phyloP scores from a whole-genome alignment of 2,797 vertebrate species.

The Iguana delicatissima region DNA sequence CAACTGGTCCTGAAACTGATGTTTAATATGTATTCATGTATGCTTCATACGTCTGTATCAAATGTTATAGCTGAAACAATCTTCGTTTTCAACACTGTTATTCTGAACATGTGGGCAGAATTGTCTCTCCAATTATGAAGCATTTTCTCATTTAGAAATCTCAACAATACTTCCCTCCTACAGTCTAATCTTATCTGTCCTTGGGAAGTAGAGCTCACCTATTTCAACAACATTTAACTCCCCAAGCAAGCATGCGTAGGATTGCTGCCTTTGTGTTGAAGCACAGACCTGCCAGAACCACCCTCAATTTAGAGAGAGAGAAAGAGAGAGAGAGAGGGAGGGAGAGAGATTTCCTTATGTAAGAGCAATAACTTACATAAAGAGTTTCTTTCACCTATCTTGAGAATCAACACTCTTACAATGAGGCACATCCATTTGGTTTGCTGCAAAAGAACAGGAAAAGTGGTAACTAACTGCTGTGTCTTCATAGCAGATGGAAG shows the following conservation, averaged over 20 bases:
- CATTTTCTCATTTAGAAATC: slow-evolving; percentile 23
- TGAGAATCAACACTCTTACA: not conserved
- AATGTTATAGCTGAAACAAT: slow-evolving; percentile 36
- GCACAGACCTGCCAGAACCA: not conserved
- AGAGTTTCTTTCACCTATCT: not conserved
- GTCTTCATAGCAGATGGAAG: not conserved
- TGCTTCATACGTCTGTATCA: slow-evolving; percentile 61
- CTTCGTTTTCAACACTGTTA: slow-evolving; percentile 29
- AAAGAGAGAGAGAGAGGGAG: not conserved
- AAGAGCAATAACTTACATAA: slow-evolving; percentile 1
- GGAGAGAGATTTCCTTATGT: not conserved
- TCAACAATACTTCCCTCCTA: not conserved
- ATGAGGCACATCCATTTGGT: not conserved
- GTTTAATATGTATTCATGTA: slow-evolving; percentile 53
- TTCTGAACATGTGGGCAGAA: slow-evolving; percentile 32
- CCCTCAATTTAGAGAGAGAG: not conserved
- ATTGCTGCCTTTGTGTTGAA: not conserved
- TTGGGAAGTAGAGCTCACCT: not conserved
- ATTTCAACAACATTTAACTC: not conserved
- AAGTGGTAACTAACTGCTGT: not conserved
- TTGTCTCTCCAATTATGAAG: slow-evolving; percentile 39
- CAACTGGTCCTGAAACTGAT: slow-evolving; percentile 55
- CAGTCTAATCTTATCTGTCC: not conserved
- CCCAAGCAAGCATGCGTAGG: not conserved
- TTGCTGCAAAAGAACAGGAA: not conserved